Percentiles rank a stretch among this genome's conserved stretches.
These are phyloP conservation scores for Cryptoleucopteryx plumbea DNA, from an alignment of 2,113 vertebrate species.

Conservation along the genomic window DNA sequence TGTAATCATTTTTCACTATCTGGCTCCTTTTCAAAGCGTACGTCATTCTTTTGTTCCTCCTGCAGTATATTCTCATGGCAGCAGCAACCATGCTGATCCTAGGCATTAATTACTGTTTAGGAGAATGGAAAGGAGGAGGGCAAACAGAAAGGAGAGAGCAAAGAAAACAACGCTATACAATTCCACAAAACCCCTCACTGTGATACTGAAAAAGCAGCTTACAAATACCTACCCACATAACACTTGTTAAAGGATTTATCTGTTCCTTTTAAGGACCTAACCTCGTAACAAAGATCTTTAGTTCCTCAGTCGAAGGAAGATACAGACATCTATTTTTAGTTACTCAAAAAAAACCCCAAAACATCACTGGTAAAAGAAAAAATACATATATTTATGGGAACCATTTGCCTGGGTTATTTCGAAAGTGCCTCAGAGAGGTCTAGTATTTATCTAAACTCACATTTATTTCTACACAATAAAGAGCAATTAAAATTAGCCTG, in stretches of 20 bases:
- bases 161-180: not conserved
- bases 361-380: not conserved
- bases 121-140: not conserved
- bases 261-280: not conserved
- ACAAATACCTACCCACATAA: not conserved
- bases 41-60: slow-evolving; percentile 55
- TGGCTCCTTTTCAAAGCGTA: slow-evolving; percentile 23
- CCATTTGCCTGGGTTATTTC: not conserved
- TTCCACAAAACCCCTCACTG: not conserved
- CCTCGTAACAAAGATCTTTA: not conserved
- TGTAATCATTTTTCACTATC: slow-evolving; percentile 34
- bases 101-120: slow-evolving; percentile 50
- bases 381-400: not conserved
- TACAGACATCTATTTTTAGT: not conserved
- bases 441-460: not conserved
- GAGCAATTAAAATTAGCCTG: not conserved
- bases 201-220: not conserved
- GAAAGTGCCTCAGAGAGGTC: not conserved
- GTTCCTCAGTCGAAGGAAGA: not conserved
- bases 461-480: not conserved
- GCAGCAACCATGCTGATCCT: slow-evolving; percentile 24
- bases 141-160: not conserved
- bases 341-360: not conserved
- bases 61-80: not conserved
- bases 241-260: not conserved